Base-by-base conservation (phyloP, 1,140 invertebrate species). In the Drosophila sp. region DNA sequence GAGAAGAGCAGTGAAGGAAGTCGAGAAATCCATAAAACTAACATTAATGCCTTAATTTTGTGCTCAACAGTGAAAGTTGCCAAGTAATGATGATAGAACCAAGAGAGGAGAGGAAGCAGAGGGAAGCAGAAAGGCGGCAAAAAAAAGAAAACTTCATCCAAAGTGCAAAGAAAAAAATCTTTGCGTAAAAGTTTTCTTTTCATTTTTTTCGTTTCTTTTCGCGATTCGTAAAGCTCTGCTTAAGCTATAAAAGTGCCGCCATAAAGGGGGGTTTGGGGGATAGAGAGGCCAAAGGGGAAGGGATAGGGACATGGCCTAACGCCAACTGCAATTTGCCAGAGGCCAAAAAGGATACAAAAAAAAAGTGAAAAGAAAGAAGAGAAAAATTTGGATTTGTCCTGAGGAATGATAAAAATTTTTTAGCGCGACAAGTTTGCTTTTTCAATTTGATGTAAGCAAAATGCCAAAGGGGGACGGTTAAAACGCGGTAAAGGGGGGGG, bases 1-100 rank as follows among this genome's bases (percentile, higher is more conserved):
- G 35, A 38, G 35, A 10, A 1, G 10, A 38, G 35, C 10, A 3
- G 11, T 8, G 11, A 38, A 38, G 35, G 8, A 38, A 38, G 35
- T 10, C 11, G 58, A 57, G 76, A 50, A 50, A 50, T 75, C 80
- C 77, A 89, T 80, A 84, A 89, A 89, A 89, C 80, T 82, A 89
- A 78, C 85, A 84, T 80, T 89, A 89, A 89, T 89, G 77, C 77
- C 84, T 89, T 89, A 71, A 84, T 89, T 78, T 89, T 70, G 41
- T 66, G 80, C 79, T 73, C 54, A 78, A 66, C 68, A 81, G 79
- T 40, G 83, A 86, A 86, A 86, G 83, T 87, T 77, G 60, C 57
- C 35, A 68, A 68, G 30, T 8, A 44, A 56, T 41, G 60, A 47
- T 57, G 60, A 57, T 29, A 61, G 76, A 69, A 61, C 60, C 62